Base-by-base conservation (phyloP, 1,140 invertebrate species). In the Tachypleus tridentatus region DNA sequence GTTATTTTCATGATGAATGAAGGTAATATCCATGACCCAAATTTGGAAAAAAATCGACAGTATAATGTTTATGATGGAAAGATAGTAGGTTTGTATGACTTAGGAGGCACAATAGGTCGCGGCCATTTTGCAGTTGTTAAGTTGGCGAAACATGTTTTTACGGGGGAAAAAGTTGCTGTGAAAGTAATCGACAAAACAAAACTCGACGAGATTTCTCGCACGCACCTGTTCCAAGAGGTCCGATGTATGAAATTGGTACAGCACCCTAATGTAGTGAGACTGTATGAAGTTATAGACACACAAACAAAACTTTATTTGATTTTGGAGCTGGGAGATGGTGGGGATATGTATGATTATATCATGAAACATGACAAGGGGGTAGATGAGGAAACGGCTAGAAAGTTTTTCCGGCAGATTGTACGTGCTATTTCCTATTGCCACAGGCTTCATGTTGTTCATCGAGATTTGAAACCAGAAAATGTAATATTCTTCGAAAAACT, bases 71-170 rank as follows among this genome's bases (percentile, higher is more conserved):
- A 69, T 65, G 87, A 90, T 73, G 80, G 80, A 58, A 95, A 95
- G 82, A 97, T 98, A 74, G 94, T 94, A 72, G 94, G 94, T 59
- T 82, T 97, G 52, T 98, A 98, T 76, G 94, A 98, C 78, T 81
- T 98, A 72, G 91, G 96, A 76, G 89, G 96, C 76, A 98, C 94
- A 2, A 79, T 96, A 10, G 92, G 91, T 9, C 77, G 78, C 65
- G 96, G 95, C 58, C 95, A 99, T 81, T 99, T 98, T 84, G 97
- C 97, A 64, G 94, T 98, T 61, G 97, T 99, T 47, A 99, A 99
- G 82, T 80, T 97, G 67, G 97, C 97, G 6, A 82, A 91, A 69
- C 97, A 99, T 83, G 96, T 99, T 57, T 98, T 99, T 78, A 99
- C 97, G 53, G 72, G 72, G 49, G 72, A 73, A 66, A 66, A 96